Evolutionary conservation across 2,888 invertebrate species (phyloP).

Genomic region (Heterodera filipjevi): DNA sequence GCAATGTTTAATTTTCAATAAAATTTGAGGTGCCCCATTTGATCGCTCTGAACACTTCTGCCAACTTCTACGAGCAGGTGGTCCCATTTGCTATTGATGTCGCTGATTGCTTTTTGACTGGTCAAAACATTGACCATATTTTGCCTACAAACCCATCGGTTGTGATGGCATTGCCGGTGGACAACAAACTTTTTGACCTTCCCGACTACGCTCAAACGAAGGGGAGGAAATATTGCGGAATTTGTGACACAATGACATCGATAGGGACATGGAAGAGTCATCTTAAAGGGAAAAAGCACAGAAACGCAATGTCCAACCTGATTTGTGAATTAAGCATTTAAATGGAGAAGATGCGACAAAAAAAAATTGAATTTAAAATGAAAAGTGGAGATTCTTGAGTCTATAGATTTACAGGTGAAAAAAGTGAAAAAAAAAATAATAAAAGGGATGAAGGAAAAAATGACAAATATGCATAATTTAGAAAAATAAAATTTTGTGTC

Average conservation of each 20-base stretch:
- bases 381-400: too few relatives aligned
- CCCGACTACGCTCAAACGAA: constrained; percentile 27
- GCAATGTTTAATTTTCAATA: not conserved
- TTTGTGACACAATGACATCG: constrained; percentile 26
- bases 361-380: not conserved
- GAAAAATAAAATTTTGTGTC: too few relatives aligned
- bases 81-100: constrained; percentile 40
- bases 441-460: too few relatives aligned
- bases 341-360: not conserved
- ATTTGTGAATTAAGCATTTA: not conserved
- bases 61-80: constrained; percentile 33
- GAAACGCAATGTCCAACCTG: not conserved
- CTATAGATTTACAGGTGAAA: too few relatives aligned
- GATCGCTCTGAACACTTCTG: constrained; percentile 39
- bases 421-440: too few relatives aligned
- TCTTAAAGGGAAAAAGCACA: constrained; percentile 46
- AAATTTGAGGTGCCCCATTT: constrained; percentile 41
- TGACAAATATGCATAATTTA: too few relatives aligned
- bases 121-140: constrained; percentile 25
- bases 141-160: not conserved
- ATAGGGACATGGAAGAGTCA: constrained; percentile 44
- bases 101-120: constrained; percentile 22
- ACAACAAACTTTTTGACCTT: not conserved
- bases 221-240: constrained; percentile 23
- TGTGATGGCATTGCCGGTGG: constrained; percentile 22